These are phyloP conservation scores for Urocitellus parryii DNA, from an alignment of 2,113 vertebrate genomes.

Conservation along the genomic window DNA sequence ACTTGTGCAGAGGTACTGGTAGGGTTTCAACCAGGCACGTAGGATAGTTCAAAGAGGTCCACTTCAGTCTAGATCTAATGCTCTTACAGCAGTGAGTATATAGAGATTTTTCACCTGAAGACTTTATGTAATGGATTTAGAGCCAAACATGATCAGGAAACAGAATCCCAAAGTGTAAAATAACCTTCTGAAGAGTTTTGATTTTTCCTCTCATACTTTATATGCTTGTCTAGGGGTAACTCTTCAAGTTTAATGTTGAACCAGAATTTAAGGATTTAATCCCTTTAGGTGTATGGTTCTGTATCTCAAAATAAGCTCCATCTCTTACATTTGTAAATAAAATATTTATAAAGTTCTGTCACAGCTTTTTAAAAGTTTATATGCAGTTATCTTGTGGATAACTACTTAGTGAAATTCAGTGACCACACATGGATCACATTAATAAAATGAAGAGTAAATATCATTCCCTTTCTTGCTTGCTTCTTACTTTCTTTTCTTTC, in stretches of 20 bases:
- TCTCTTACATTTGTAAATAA: neutral
- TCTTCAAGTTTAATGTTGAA: neutral
- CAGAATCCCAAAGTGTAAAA: neutral
- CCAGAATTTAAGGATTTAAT: neutral
- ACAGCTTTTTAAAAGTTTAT: neutral
- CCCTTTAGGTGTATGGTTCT: neutral
- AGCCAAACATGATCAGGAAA: neutral
- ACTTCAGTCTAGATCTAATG: neutral
- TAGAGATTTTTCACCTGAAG: neutral
- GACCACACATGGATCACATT: neutral
- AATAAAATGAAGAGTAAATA: neutral
- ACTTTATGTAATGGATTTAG: neutral
- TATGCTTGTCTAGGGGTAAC: neutral
- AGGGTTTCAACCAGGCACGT: neutral
- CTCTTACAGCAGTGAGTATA: neutral
- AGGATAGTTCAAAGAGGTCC: neutral
- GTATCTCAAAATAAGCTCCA: neutral
- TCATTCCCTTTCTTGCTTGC: no score
- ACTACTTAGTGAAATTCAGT: constrained; percentile 6
- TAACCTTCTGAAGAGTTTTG: neutral
- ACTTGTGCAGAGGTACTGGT: neutral
- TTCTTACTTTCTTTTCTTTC: no score
- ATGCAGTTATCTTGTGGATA: neutral
- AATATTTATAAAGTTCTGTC: neutral
- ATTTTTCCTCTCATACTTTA: neutral